Percentiles rank a stretch among this genome's conserved stretches.
Conservation (phyloP, 2,113 vertebrate genomes). For the Aramus guarauna region DNA sequence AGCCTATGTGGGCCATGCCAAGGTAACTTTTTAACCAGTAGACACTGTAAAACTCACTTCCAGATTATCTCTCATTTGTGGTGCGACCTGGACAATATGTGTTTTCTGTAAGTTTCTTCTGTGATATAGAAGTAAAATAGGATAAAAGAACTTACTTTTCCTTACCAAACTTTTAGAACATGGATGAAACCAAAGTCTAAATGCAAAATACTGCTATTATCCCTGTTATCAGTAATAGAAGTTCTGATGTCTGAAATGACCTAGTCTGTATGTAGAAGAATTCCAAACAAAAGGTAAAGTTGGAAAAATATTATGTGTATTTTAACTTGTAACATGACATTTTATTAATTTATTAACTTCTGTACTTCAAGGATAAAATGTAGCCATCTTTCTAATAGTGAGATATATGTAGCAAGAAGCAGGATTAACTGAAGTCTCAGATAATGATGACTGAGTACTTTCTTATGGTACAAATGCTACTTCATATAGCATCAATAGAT, state of each 20-base stretch:
- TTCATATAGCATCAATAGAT: background rate
- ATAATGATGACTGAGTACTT: background rate
- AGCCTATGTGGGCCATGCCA: background rate
- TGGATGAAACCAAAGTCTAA: background rate
- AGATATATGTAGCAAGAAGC: background rate
- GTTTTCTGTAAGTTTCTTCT: background rate
- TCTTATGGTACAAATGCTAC: background rate
- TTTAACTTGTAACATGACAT: background rate
- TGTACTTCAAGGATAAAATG: background rate
- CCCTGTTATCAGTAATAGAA: background rate
- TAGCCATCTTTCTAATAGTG: background rate
- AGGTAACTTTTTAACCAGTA: background rate
- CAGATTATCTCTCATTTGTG: background rate
- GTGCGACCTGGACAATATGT: rapidly evolving
- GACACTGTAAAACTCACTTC: background rate
- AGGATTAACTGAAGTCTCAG: background rate
- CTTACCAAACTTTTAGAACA: background rate
- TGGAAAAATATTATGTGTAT: background rate
- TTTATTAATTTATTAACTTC: background rate
- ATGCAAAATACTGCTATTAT: background rate
- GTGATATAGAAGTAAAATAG: background rate
- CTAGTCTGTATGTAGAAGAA: background rate
- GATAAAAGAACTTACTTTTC: background rate
- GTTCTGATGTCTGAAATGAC: background rate
- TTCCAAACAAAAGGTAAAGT: background rate